Conservation (phyloP, 2,113 vertebrate species). For the Dolichotis patagonum region DNA sequence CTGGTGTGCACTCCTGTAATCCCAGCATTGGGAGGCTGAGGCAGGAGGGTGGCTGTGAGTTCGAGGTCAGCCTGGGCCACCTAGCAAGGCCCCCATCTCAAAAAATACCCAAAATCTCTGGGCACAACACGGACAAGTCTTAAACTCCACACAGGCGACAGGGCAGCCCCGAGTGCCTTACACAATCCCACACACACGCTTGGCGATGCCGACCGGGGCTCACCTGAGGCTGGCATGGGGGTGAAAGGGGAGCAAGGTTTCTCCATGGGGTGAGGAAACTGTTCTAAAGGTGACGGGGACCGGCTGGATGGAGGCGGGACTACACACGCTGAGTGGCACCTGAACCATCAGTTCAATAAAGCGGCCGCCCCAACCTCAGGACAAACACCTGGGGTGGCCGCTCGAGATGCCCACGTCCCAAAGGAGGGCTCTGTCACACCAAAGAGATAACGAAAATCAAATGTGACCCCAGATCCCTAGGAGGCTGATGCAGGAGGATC, state of each 20-base stretch:
- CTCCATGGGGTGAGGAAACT: neutral
- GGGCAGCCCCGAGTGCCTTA: neutral
- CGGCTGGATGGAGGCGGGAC: neutral
- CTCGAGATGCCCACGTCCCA: neutral
- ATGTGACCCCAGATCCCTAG: neutral
- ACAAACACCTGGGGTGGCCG: neutral
- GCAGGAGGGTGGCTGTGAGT: neutral
- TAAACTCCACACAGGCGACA: neutral
- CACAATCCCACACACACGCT: neutral
- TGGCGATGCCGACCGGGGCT: neutral
- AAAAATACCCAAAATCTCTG: neutral
- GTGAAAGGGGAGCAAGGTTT: no score
- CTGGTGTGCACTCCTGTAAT: neutral
- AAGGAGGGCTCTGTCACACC: neutral
- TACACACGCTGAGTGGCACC: neutral
- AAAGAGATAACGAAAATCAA: neutral
- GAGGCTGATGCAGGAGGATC: neutral
- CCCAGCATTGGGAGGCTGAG: neutral
- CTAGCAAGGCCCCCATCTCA: neutral
- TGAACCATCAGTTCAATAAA: neutral
- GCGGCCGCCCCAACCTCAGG: neutral
- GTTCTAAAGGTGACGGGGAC: neutral
- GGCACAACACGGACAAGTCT: neutral
- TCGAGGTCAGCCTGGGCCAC: neutral
- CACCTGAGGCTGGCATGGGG: no score